Conservation (phyloP, 2,888 invertebrate genomes). For the Rhyacophila evoluta region DNA sequence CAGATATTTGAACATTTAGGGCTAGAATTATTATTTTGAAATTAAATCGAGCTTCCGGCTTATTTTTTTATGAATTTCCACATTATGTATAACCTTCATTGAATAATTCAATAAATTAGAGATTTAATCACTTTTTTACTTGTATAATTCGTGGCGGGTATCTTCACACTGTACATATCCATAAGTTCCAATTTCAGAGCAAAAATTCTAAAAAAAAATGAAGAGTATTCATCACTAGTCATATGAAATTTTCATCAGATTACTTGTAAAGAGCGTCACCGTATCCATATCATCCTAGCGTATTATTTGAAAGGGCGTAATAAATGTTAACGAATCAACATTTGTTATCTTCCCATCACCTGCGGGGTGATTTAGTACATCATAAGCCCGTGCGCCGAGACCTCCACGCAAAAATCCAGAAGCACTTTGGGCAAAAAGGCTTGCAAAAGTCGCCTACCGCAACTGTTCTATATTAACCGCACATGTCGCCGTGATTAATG, state of each 20-base stretch:
- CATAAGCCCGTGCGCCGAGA: neutral
- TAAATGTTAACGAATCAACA: constrained; percentile 25
- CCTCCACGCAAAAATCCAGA: constrained; percentile 22
- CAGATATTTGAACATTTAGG: no score
- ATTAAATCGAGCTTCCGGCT: no score
- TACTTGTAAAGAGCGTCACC: neutral
- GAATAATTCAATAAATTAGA: no score
- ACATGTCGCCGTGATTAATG: constrained; percentile 34
- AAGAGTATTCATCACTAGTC: neutral
- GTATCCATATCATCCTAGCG: neutral
- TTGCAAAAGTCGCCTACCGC: constrained; percentile 29
- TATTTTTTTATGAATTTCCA: no score
- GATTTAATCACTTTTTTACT: no score
- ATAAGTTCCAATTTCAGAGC: no score
- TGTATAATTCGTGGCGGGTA: no score
- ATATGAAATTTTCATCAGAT: neutral
- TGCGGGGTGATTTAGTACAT: constrained; percentile 26
- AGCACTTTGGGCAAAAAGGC: constrained; percentile 21
- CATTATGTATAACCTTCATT: no score
- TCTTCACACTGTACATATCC: no score
- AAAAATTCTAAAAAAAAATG: no score
- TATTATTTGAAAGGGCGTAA: neutral
- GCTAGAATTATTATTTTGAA: no score
- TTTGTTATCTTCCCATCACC: constrained; percentile 26
- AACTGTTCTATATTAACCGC: constrained; percentile 38